Evolutionary conservation across 1,140 invertebrate species (phyloP).

Genomic region (Drosophila prosaltans): DNA sequence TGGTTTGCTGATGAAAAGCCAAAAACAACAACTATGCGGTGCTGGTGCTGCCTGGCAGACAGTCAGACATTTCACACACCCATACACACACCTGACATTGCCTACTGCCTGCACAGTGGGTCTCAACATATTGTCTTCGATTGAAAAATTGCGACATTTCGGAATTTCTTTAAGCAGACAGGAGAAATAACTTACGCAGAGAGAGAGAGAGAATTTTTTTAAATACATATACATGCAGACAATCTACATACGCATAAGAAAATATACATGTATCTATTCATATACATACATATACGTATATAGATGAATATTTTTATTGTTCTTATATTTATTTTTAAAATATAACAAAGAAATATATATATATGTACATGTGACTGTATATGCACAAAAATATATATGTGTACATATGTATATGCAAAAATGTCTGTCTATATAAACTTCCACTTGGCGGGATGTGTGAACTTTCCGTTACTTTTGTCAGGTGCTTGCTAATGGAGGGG

Average conservation of each 20-base stretch:
- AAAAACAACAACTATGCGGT: slow-evolving; percentile 54
- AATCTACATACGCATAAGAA: neutral
- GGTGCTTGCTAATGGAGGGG: slow-evolving; percentile 73
- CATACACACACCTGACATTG: slow-evolving; percentile 30
- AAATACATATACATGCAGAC: neutral
- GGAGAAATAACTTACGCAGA: neutral
- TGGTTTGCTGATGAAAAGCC: slow-evolving; percentile 68
- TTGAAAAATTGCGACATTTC: slow-evolving; percentile 70
- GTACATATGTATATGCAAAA: slow-evolving; percentile 18
- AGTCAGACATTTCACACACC: slow-evolving; percentile 63
- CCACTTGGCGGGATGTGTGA: slow-evolving; percentile 59
- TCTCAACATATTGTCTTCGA: slow-evolving; percentile 62
- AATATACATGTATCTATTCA: neutral
- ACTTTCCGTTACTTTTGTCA: slow-evolving; percentile 74
- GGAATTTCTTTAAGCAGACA: slow-evolving; percentile 8
- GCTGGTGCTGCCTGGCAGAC: slow-evolving; percentile 65
- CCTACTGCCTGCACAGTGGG: slow-evolving; percentile 62
- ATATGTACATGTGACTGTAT: slow-evolving; percentile 24
- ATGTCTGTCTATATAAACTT: slow-evolving; percentile 41
- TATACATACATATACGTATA: neutral
- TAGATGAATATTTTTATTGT: neutral
- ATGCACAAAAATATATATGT: slow-evolving; percentile 33
- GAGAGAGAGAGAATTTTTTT: neutral
- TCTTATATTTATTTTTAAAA: slow-evolving; percentile 15
- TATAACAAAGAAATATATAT: slow-evolving; percentile 20